Percentiles rank a stretch among this genome's conserved stretches.
phyloP scores from a whole-genome alignment of 2,113 vertebrate genomes.

The Hemibagrus wyckioides region DNA sequence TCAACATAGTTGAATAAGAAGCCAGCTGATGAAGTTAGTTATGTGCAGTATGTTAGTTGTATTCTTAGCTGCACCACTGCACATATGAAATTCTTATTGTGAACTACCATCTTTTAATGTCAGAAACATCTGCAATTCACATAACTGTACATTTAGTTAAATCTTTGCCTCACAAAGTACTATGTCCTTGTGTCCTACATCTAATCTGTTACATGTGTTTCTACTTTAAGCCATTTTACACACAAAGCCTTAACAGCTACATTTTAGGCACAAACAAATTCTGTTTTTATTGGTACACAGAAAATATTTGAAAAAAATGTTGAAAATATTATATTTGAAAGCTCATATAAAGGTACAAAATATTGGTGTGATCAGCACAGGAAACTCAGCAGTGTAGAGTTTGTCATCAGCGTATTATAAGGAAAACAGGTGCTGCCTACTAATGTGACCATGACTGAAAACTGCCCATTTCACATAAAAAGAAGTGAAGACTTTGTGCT shows the following conservation, averaged over 20 bases:
- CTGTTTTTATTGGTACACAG: not conserved
- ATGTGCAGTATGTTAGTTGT: not conserved
- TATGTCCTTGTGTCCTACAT: not conserved
- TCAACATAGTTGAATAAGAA: not conserved
- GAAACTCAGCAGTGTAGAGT: not conserved
- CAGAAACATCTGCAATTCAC: not conserved
- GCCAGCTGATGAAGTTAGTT: not conserved
- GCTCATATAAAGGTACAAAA: slow-evolving; percentile 7
- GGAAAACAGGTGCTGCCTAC: not conserved
- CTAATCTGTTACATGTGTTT: not conserved
- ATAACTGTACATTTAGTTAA: not conserved
- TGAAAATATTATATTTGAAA: not conserved
- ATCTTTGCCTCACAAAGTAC: not conserved
- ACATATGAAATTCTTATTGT: not conserved
- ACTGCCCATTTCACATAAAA: not conserved
- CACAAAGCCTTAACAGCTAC: not conserved
- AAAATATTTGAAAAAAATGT: not conserved
- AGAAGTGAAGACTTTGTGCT: not conserved
- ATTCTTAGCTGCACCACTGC: not conserved
- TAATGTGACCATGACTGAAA: not conserved
- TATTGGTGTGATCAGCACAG: not conserved
- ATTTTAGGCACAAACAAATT: not conserved
- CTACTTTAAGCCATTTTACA: not conserved
- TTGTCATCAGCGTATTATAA: not conserved
- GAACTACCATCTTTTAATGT: not conserved